Conservation (phyloP, 2,113 vertebrate genomes). For the Canis aureus region DNA sequence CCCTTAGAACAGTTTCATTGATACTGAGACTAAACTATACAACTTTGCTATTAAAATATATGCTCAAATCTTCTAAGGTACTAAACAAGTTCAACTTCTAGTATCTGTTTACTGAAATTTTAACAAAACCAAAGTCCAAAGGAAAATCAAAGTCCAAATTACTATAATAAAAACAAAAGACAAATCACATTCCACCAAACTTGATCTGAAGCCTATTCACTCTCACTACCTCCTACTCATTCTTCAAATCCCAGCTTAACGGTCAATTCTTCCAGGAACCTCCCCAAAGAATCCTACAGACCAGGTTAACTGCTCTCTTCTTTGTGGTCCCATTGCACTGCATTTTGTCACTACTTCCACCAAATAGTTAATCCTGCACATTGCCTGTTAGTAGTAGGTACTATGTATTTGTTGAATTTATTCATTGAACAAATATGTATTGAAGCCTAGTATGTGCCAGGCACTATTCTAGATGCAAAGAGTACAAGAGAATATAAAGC, state of each 20-base stretch:
- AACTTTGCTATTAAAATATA: conserved; percentile 55
- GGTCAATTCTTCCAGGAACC: background rate
- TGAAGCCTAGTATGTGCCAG: background rate
- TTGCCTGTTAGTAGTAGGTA: background rate
- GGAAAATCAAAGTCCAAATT: background rate
- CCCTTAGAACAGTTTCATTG: background rate
- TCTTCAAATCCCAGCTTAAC: conserved; percentile 34
- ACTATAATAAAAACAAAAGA: conserved; percentile 12
- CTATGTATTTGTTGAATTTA: background rate
- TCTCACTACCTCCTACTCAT: background rate
- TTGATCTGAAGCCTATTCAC: background rate
- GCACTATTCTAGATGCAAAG: background rate
- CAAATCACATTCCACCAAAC: background rate
- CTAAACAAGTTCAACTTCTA: background rate
- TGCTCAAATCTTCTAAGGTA: background rate
- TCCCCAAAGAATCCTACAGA: background rate
- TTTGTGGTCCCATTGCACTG: background rate
- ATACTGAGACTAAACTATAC: conserved; percentile 46
- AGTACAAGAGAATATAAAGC: background rate
- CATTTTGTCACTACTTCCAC: background rate
- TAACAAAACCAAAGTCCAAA: background rate
- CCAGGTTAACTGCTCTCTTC: background rate
- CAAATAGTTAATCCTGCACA: conserved; percentile 19
- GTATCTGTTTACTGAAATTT: conserved; percentile 4
- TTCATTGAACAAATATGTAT: background rate